Conservation (phyloP, 23 tunicate species). For the Styela clava region DNA sequence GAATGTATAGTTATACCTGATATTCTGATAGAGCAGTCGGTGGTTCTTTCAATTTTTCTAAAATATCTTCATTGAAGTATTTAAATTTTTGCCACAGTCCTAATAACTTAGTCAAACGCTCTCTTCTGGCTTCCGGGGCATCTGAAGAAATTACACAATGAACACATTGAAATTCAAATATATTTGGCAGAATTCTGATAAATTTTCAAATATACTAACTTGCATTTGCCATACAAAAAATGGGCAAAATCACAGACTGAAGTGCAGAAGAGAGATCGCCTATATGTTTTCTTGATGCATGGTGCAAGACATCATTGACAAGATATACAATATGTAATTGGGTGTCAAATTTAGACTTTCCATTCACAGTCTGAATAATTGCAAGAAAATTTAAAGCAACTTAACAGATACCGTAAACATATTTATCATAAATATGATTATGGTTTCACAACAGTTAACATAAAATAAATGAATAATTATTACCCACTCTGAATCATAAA, state of each 20-base stretch:
- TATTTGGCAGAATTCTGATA: too few relatives aligned
- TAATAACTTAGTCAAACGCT: slow-evolving; percentile 60
- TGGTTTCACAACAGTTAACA: background rate
- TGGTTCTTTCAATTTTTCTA: slow-evolving; percentile 41
- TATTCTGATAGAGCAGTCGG: slow-evolving; percentile 45
- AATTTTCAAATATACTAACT: too few relatives aligned
- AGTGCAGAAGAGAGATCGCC: slow-evolving; percentile 42
- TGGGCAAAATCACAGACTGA: slow-evolving; percentile 69
- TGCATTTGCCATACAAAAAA: slow-evolving; percentile 63
- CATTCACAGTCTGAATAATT: slow-evolving; percentile 15
- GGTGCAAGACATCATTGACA: slow-evolving; percentile 94
- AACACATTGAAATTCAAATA: too few relatives aligned
- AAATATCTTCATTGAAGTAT: slow-evolving; percentile 47
- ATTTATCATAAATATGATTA: background rate
- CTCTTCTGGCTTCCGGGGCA: slow-evolving; percentile 50
- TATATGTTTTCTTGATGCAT: slow-evolving; percentile 80
- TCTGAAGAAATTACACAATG: slow-evolving; percentile 30
- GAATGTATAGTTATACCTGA: slow-evolving; percentile 20
- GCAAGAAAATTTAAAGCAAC: background rate
- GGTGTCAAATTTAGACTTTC: slow-evolving; percentile 34
- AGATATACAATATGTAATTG: slow-evolving; percentile 84
- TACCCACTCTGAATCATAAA: too few relatives aligned
- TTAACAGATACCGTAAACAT: background rate
- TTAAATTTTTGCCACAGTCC: slow-evolving; percentile 75
- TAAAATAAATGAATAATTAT: background rate